Percentiles rank a stretch among this genome's conserved stretches.
Conservation (phyloP, 2,797 vertebrate genomes). For the Parambassis ranga region DNA sequence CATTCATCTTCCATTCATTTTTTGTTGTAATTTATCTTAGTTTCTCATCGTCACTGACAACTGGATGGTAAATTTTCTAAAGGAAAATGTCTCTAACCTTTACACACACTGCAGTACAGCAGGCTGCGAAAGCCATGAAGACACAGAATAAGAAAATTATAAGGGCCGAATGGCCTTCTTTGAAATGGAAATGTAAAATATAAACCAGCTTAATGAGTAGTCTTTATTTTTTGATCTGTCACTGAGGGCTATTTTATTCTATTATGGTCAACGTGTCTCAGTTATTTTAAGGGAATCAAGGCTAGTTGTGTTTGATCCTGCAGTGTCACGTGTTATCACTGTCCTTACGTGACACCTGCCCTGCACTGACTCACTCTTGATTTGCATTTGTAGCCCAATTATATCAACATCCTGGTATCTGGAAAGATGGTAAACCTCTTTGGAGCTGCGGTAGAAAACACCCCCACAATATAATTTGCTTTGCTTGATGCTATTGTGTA, state of each 20-base stretch:
- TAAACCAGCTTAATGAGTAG: conserved; percentile 25
- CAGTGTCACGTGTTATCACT: too few species aligned
- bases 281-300: background rate
- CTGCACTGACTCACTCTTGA: too few species aligned
- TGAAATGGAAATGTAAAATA: conserved; percentile 40
- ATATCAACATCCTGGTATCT: background rate
- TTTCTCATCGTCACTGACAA: conserved; percentile 1
- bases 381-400: too few species aligned
- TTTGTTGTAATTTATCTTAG: conserved; percentile 8
- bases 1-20: conserved; percentile 14
- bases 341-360: too few species aligned
- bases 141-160: background rate
- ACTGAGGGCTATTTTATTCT: conserved; percentile 2
- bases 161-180: conserved; percentile 24
- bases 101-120: conserved; percentile 1
- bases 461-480: too few species aligned
- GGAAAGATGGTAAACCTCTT: background rate
- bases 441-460: background rate
- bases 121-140: background rate
- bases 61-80: conserved; percentile 5
- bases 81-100: conserved; percentile 8
- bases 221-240: conserved; percentile 22
- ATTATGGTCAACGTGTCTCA: background rate
- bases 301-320: background rate
- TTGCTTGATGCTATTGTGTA: background rate